Evolutionary conservation across 2,888 invertebrate genomes (phyloP).

Genomic region (Eristalinus sepulchralis): DNA sequence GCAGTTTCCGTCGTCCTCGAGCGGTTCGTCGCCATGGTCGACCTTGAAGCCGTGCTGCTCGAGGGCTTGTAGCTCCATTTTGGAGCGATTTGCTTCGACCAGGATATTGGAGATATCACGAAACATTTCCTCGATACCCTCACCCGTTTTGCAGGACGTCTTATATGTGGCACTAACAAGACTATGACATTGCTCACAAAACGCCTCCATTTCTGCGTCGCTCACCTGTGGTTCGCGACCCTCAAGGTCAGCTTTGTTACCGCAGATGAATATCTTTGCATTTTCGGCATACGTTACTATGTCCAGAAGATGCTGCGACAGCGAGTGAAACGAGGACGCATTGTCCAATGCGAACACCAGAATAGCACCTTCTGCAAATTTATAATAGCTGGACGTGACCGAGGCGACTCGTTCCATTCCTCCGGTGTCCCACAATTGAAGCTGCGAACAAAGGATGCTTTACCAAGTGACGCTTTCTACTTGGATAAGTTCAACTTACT

Average conservation of each 20-base stretch:
- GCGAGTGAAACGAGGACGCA: constrained; percentile 93
- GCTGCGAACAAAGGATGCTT: constrained; percentile 81
- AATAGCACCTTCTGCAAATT: constrained; percentile 96
- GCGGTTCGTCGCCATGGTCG: constrained; percentile 84
- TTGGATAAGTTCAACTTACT: constrained; percentile 65
- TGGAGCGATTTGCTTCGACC: constrained; percentile 90
- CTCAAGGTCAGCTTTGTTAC: constrained; percentile 93
- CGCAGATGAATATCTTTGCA: constrained; percentile 96
- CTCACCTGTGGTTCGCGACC: constrained; percentile 88
- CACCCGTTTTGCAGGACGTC: constrained; percentile 93
- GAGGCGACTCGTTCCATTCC: constrained; percentile 98
- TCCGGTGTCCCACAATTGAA: constrained; percentile 98
- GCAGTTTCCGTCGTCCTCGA: constrained; percentile 78
- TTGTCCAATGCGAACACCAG: constrained; percentile 95
- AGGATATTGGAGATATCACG: constrained; percentile 91
- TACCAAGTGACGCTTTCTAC: not conserved
- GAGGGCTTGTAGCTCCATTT: constrained; percentile 90
- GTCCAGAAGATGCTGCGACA: constrained; percentile 95
- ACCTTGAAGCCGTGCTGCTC: constrained; percentile 90
- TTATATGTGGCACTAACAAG: constrained; percentile 93
- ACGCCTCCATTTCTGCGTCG: constrained; percentile 93
- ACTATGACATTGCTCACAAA: constrained; percentile 96
- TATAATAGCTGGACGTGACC: constrained; percentile 96
- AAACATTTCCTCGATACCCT: constrained; percentile 95
- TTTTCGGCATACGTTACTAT: constrained; percentile 97